phyloP scores from a whole-genome alignment of 1,140 invertebrate species.

The Mactra quadrangularis region DNA sequence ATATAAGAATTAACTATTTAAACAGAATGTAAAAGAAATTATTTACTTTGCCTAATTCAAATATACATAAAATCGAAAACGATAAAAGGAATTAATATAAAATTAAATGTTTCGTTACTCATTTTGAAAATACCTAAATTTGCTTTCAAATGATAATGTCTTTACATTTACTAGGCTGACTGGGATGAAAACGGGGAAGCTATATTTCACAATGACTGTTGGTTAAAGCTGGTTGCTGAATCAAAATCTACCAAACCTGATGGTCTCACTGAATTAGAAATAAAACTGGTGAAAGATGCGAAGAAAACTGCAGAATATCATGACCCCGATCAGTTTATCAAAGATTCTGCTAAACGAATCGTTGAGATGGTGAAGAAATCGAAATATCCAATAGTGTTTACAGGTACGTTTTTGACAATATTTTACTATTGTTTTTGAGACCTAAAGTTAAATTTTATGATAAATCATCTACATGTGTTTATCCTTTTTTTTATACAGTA shows the following conservation, averaged over 20 bases:
- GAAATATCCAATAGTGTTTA: constrained; percentile 71
- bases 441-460: no score
- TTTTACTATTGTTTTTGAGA: no score
- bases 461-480: no score
- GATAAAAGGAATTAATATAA: no score
- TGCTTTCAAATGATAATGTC: no score
- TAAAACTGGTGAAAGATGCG: constrained; percentile 69
- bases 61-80: no score
- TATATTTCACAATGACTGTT: constrained; percentile 62
- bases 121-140: no score
- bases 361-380: constrained; percentile 65
- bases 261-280: constrained; percentile 58
- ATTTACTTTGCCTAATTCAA: no score
- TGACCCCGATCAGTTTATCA: constrained; percentile 59
- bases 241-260: neutral
- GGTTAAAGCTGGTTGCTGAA: constrained; percentile 28
- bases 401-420: constrained; percentile 61
- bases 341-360: constrained; percentile 65
- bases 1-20: no score
- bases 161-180: neutral
- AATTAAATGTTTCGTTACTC: no score
- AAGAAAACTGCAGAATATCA: constrained; percentile 71
- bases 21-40: no score
- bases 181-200: constrained; percentile 65
- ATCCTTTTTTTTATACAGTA: no score